These are phyloP conservation scores for Clamator glandarius DNA, from an alignment of 2,797 vertebrate genomes.

Conservation along the genomic window DNA sequence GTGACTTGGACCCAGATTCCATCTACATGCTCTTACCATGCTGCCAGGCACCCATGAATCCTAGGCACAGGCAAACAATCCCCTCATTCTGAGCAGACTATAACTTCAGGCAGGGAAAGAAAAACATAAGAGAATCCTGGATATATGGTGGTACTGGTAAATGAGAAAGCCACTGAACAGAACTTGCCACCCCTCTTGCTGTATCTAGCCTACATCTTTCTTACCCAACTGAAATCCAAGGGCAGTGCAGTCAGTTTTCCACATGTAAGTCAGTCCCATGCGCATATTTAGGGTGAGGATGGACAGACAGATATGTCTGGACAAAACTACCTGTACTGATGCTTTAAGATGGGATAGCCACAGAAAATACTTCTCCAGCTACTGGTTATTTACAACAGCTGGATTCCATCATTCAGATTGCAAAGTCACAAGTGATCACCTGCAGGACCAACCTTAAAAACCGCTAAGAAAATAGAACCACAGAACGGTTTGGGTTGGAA, in stretches of 20 bases:
- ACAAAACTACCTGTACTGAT: not conserved
- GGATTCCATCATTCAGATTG: not conserved
- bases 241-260: not conserved
- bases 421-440: not conserved
- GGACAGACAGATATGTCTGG: not conserved
- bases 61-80: not conserved
- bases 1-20: not conserved
- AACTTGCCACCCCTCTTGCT: not conserved
- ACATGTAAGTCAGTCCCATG: rapidly evolving
- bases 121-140: not conserved
- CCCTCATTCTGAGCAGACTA: not conserved
- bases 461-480: not conserved
- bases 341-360: not conserved
- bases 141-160: not conserved
- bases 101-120: not conserved
- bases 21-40: not conserved
- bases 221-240: not conserved
- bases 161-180: not conserved
- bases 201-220: not conserved
- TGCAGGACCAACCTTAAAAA: not conserved
- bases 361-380: not conserved
- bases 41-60: not conserved
- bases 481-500: too few relatives aligned
- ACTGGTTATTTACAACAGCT: not conserved
- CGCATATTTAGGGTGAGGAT: not conserved